Conservation (phyloP, 2,797 vertebrate genomes). For the Helarctos malayanus region DNA sequence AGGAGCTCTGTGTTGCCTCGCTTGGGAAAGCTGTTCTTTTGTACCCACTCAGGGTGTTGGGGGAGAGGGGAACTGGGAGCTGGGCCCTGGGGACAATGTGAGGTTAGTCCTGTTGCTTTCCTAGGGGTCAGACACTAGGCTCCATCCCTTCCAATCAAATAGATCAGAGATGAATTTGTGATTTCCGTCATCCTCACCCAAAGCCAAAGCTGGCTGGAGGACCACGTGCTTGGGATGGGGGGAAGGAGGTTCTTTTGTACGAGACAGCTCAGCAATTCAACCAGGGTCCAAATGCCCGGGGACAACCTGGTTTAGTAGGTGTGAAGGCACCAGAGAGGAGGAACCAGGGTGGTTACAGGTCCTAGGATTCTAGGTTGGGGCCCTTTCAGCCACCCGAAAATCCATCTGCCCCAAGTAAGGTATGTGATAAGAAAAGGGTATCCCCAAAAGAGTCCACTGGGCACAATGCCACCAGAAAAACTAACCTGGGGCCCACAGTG, state of each 20-base stretch:
- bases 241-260: not conserved
- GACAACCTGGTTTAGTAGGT: not conserved
- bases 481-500: not conserved
- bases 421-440: not conserved
- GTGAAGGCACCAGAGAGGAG: not conserved
- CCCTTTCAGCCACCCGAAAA: not conserved
- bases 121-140: not conserved
- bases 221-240: accelerated
- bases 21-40: not conserved
- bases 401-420: not conserved
- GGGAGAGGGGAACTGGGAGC: too few relatives aligned
- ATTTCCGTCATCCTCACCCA: not conserved
- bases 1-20: not conserved
- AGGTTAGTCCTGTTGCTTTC: not conserved
- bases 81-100: not conserved
- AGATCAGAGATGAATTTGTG: not conserved
- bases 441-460: not conserved
- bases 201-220: not conserved
- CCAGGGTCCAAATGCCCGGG: too few relatives aligned
- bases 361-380: accelerated
- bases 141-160: not conserved
- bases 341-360: not conserved
- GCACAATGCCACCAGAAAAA: too few relatives aligned
- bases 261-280: not conserved
- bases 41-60: not conserved